These are phyloP conservation scores for Meriones unguiculatus DNA, from an alignment of 2,113 vertebrate genomes.

Conservation along the genomic window DNA sequence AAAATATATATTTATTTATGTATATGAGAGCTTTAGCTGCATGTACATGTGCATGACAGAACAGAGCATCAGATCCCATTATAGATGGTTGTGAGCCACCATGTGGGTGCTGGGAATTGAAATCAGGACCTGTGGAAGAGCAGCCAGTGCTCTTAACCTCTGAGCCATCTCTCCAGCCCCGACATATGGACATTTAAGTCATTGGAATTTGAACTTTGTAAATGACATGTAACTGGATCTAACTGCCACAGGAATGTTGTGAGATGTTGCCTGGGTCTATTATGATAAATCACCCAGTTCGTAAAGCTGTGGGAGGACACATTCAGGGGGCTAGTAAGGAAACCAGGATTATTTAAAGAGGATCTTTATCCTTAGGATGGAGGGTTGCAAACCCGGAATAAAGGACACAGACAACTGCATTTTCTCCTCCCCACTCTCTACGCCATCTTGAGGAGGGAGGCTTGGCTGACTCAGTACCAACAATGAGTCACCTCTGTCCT, in stretches of 20 bases:
- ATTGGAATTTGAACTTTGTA: neutral
- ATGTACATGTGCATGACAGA: too few relatives aligned
- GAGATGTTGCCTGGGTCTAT: neutral
- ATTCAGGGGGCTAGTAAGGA: neutral
- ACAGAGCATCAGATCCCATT: too few relatives aligned
- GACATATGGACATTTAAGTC: neutral
- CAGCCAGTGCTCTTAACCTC: too few relatives aligned
- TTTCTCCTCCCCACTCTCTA: neutral
- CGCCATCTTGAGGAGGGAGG: neutral
- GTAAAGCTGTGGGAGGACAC: neutral
- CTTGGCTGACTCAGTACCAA: fast-evolving
- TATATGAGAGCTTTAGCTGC: too few relatives aligned
- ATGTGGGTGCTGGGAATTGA: too few relatives aligned
- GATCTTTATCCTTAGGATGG: neutral
- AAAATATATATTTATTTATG: too few relatives aligned
- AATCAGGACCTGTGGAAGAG: too few relatives aligned
- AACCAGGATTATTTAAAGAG: neutral
- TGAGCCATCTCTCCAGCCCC: too few relatives aligned
- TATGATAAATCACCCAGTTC: neutral
- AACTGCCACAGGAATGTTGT: neutral
- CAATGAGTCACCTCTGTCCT: neutral
- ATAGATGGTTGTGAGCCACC: too few relatives aligned
- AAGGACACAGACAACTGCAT: neutral
- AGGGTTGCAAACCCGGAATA: neutral
- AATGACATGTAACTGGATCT: neutral